Conservation (phyloP, 2,797 vertebrate species). For the Sebastes cheni region DNA sequence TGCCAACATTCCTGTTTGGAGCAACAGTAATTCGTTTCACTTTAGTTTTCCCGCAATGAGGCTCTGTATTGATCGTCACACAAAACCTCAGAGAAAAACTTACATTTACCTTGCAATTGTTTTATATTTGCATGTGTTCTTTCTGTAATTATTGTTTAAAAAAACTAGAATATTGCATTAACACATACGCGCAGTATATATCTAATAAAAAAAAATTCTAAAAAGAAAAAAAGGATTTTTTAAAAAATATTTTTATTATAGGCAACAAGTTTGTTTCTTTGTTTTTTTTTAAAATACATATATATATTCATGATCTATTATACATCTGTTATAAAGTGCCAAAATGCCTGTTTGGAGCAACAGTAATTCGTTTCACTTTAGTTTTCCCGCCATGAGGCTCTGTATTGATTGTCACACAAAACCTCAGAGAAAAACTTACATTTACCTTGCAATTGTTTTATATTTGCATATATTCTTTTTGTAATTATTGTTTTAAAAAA, state of each 20-base stretch:
- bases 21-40: not conserved
- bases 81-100: not conserved
- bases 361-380: not conserved
- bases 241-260: too few relatives aligned
- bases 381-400: not conserved
- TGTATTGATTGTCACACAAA: not conserved
- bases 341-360: not conserved
- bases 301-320: not conserved
- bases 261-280: too few relatives aligned
- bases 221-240: too few relatives aligned
- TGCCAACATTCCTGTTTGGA: not conserved
- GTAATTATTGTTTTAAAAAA: not conserved
- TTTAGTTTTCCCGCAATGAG: not conserved
- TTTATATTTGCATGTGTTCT: not conserved
- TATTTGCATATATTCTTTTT: not conserved
- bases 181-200: too few relatives aligned
- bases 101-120: not conserved
- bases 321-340: not conserved
- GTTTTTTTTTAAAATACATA: too few relatives aligned
- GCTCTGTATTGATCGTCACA: not conserved
- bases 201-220: too few relatives aligned
- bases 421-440: not conserved
- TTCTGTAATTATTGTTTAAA: not conserved
- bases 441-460: not conserved
- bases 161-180: too few relatives aligned